Percentiles rank a stretch among this genome's conserved stretches.
These are phyloP conservation scores for Nanger granti DNA, from an alignment of 2,113 vertebrate genomes.

Conservation along the genomic window DNA sequence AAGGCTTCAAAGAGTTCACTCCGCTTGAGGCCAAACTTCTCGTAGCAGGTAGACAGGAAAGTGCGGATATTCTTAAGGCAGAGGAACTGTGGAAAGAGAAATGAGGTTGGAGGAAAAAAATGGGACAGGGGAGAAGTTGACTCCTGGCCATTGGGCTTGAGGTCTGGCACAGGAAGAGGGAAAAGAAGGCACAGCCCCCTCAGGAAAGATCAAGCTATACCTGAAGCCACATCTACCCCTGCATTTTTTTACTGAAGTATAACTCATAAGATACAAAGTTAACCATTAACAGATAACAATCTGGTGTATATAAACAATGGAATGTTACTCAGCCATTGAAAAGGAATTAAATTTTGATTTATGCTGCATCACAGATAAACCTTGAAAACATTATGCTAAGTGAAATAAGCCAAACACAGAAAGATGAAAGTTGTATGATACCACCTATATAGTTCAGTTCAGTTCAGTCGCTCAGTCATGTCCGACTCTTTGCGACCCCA, in stretches of 20 bases:
- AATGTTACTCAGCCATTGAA: not conserved
- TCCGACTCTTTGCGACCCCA: too few relatives aligned
- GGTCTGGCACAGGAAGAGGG: too few relatives aligned
- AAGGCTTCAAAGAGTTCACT: constrained; percentile 94
- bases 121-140: not conserved
- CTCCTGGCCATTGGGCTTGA: not conserved
- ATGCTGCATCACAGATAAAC: not conserved
- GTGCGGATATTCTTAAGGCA: constrained; percentile 96
- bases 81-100: constrained; percentile 82
- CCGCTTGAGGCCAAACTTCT: constrained; percentile 88
- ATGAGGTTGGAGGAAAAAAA: not conserved
- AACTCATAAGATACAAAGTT: not conserved
- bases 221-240: not conserved
- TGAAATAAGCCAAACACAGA: not conserved
- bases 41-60: constrained; percentile 85
- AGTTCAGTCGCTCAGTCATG: too few relatives aligned
- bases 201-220: not conserved
- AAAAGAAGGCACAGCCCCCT: not conserved
- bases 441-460: not conserved
- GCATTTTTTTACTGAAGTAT: not conserved
- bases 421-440: not conserved
- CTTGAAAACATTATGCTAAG: not conserved
- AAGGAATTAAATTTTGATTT: not conserved
- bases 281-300: not conserved
- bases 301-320: not conserved